Evolutionary conservation across 2,797 vertebrate genomes (phyloP), one percentile per base, ranked within the genome.

Genomic region (Jordanella pulchra): DNA sequence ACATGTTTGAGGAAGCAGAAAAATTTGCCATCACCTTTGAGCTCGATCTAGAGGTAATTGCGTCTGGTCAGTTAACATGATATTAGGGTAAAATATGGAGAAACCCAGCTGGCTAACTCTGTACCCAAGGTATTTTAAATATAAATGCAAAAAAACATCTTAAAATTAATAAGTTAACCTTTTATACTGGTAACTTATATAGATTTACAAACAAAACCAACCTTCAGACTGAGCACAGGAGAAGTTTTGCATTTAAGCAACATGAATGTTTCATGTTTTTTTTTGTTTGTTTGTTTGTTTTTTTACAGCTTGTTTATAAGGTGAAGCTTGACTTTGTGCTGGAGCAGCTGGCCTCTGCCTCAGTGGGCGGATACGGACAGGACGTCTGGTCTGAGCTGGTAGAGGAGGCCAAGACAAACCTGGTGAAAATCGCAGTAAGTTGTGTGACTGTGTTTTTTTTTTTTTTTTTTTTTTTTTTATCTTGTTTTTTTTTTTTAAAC

Each of bases 1-100:
- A 95, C 86, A 95, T 94, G 87, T 99, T 99, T 95, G 94, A 95
- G 53, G 97, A 99, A 83, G 98, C 98, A 0, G 98, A 99, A 90
- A 97, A 91, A 80, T 99, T 99, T 93, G 98, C 98, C 17, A 79
- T 96, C 83, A 90, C 96, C 2, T 99, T 98, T 90, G 96, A 96
- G 30, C 91, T 99, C 23, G 97, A 99, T 85, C 94, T 98, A 71
- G 97, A 99, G 95, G 98, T 97, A 86, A 75, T 78, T 48, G 3
- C 53, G 4, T 47, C 7, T 69, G 39, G 67, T 48, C 17, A 50
- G 15, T 35, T 17, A 69, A 44, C 18, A 14, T 54, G 64, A 66
- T 2, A 18, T 15, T 18, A 3, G 17, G 17, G 15, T 27, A 18
- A 15, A 11, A n/a, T n/a, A 44, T 44, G 14, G 3, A 48, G 23